Conservation (phyloP, 2,113 vertebrate genomes). For the Triplophysa siluroides region DNA sequence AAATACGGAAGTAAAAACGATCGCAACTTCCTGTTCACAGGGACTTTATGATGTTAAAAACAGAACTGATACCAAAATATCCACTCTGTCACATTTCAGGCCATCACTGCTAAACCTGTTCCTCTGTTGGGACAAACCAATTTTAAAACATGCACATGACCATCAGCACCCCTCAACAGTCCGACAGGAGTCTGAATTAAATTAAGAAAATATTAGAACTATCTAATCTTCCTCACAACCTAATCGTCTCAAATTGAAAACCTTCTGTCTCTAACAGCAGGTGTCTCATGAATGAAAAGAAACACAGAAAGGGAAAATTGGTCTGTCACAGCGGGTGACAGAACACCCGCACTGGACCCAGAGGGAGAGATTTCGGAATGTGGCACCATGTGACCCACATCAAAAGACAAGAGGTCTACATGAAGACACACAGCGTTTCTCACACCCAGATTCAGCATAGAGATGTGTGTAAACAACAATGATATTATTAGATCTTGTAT, state of each 20-base stretch:
- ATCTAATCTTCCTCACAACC: too few species aligned
- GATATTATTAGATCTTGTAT: background rate
- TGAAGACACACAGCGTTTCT: background rate
- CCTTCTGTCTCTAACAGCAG: background rate
- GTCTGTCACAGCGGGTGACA: conserved; percentile 39
- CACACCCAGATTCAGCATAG: conserved; percentile 7
- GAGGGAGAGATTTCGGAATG: conserved; percentile 43
- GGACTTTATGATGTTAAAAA: background rate
- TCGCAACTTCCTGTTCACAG: too few species aligned
- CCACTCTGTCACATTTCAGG: background rate
- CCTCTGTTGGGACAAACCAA: background rate
- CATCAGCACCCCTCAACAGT: background rate
- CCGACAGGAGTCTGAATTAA: too few species aligned
- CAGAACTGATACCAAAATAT: conserved; percentile 22
- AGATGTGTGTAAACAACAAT: background rate
- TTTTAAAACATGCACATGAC: background rate
- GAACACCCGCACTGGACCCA: conserved; percentile 47
- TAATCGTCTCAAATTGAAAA: background rate
- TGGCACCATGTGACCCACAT: conserved; percentile 52
- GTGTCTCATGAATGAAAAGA: background rate
- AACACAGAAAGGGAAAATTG: conserved; percentile 15
- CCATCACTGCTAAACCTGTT: background rate
- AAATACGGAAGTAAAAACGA: too few species aligned
- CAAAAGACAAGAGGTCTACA: conserved; percentile 14
- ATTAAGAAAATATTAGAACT: too few species aligned